Base-by-base conservation (phyloP, 2,797 vertebrate species). In the Peromyscus attwateri region DNA sequence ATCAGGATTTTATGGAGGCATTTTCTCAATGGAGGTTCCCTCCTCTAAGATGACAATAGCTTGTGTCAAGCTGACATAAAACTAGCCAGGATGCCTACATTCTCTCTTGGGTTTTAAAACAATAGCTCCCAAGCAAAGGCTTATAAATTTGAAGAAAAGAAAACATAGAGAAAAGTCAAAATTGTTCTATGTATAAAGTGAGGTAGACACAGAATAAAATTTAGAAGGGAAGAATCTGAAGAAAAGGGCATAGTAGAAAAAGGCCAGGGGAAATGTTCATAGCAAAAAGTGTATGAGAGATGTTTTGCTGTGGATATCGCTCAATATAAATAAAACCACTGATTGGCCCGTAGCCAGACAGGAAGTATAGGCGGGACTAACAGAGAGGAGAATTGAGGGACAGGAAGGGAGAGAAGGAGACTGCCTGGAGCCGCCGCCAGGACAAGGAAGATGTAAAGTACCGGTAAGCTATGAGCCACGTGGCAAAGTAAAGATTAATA, bases 271-370 rank as follows among this genome's bases (percentile, higher is more conserved):
- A 87, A 82, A 82, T 16, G n/a, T 37, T 80, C 17, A 88, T 14
- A 94, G 34, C n/a, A 73, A 87, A 92, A 43, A 88, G 19, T 94
- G n/a, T 29, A 29, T 82, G 70, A 96, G 21, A 87, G 19, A 77
- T 77, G 8, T 46, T 46, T 46, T 46, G 43, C 43, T 46, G 43
- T 46, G 43, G 43, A 46, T 46, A 7, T 46, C 43, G 6, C 43
- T 46, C 43, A 6, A 46, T 46, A 46, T 46, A 46, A 46, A 46
- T 46, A 46, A 46, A 46, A 46, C 43, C 43, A 7, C 43, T 46
- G 43, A 7, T 46, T 46, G 43, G 43, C 6, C 43, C 6, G 6
- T 46, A 46, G 43, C 43, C 43, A 46, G 43, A 46, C 43, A 46
- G 43, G 43, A 46, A 46, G 43, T 46, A 46, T 46, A 46, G 43